Evolutionary conservation across 2,888 invertebrate genomes (phyloP).

Genomic region (Athripsodes cinereus): DNA sequence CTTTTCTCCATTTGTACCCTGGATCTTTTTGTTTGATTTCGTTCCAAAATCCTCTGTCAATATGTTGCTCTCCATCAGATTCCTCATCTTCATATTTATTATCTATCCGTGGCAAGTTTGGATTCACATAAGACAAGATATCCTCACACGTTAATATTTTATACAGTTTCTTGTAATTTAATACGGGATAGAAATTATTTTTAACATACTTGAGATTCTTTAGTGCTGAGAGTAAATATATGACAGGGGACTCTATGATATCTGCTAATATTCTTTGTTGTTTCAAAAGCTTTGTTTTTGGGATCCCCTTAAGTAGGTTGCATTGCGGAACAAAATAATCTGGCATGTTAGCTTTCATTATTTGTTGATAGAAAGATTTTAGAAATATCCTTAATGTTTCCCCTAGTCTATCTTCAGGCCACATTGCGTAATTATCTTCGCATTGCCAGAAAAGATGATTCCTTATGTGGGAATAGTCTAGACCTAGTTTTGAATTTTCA

Average conservation of each 20-base stretch:
- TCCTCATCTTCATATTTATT: slow-evolving; percentile 32
- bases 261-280: slow-evolving; percentile 62
- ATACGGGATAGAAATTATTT: slow-evolving; percentile 57
- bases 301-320: slow-evolving; percentile 68
- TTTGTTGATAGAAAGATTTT: slow-evolving; percentile 53
- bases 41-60: slow-evolving; percentile 42
- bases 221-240: slow-evolving; percentile 62
- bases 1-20: slow-evolving; percentile 46
- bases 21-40: slow-evolving; percentile 47
- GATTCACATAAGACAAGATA: slow-evolving; percentile 45
- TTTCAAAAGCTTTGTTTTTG: slow-evolving; percentile 54
- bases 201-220: slow-evolving; percentile 59
- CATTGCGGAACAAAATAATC: slow-evolving; percentile 70
- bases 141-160: slow-evolving; percentile 53
- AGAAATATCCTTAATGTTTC: slow-evolving; percentile 59
- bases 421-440: slow-evolving; percentile 62
- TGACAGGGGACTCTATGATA: slow-evolving; percentile 65
- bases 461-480: slow-evolving; percentile 66
- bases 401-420: slow-evolving; percentile 70
- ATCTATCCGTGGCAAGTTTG: slow-evolving; percentile 36
- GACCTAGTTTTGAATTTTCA: slow-evolving; percentile 54
- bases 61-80: slow-evolving; percentile 40
- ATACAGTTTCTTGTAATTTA: slow-evolving; percentile 55
- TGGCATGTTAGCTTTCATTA: slow-evolving; percentile 56
- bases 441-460: slow-evolving; percentile 73